These are phyloP conservation scores for Podarcis raffonei DNA, from an alignment of 2,113 vertebrate genomes.

Conservation along the genomic window DNA sequence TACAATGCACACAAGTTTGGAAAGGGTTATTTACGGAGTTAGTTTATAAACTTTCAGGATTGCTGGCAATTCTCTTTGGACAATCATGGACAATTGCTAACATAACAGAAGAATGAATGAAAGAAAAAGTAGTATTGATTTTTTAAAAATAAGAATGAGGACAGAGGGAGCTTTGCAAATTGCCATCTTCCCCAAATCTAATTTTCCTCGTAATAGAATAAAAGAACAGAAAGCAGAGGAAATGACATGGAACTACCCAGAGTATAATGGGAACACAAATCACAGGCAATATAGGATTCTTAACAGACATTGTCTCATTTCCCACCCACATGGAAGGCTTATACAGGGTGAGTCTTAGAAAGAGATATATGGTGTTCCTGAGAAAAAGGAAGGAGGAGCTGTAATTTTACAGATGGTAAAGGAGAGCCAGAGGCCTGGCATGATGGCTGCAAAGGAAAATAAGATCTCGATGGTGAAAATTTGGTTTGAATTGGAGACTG, in stretches of 20 bases:
- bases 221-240: constrained; percentile 1
- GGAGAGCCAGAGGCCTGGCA: too few species aligned
- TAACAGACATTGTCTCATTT: neutral
- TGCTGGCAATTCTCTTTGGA: neutral
- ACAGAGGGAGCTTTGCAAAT: neutral
- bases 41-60: neutral
- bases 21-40: neutral
- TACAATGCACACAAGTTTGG: neutral
- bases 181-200: neutral
- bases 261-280: neutral
- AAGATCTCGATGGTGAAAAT: too few species aligned
- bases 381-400: too few species aligned
- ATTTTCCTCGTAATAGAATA: constrained; percentile 23
- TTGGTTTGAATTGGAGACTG: too few species aligned
- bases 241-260: neutral
- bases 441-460: too few species aligned
- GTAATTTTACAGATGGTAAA: too few species aligned
- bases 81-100: neutral
- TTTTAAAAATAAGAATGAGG: neutral
- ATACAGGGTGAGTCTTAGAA: too few species aligned
- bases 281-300: neutral
- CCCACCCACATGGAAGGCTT: neutral
- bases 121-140: constrained; percentile 2
- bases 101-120: neutral
- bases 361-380: too few species aligned